phyloP scores from a whole-genome alignment of 2,888 invertebrate species.

The Eurytoma californica region DNA sequence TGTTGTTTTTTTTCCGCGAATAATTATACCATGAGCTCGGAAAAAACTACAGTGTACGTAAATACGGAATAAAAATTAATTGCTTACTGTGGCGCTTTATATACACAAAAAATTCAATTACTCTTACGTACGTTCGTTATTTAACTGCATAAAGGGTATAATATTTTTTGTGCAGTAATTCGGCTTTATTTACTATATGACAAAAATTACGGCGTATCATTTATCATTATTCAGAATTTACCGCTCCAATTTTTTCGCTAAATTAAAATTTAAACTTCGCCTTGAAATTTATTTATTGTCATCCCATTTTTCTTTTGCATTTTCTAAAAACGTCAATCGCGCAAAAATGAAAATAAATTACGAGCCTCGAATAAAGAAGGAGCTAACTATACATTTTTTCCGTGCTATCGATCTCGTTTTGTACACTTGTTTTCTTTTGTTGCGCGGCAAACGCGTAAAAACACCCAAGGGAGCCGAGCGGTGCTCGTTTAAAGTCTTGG shows the following conservation, averaged over 20 bases:
- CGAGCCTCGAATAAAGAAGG: neutral
- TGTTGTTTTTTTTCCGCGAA: neutral
- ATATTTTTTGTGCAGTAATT: constrained; percentile 46
- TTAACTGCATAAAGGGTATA: constrained; percentile 31
- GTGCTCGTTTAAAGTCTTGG: neutral
- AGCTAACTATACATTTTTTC: too few species aligned
- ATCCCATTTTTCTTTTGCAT: constrained; percentile 34
- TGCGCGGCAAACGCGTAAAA: too few species aligned
- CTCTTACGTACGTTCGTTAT: constrained; percentile 44
- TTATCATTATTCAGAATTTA: constrained; percentile 1
- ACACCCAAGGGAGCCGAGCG: too few species aligned
- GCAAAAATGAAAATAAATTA: constrained; percentile 28
- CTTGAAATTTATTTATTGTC: constrained; percentile 3
- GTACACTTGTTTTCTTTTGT: too few species aligned
- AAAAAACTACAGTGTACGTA: constrained; percentile 18
- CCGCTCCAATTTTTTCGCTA: neutral
- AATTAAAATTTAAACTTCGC: constrained; percentile 15
- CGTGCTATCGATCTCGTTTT: too few species aligned
- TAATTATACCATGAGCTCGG: constrained; percentile 1
- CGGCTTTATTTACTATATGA: constrained; percentile 48
- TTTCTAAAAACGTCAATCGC: constrained; percentile 32
- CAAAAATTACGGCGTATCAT: constrained; percentile 44
- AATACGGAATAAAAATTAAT: constrained; percentile 53
- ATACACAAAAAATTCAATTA: constrained; percentile 52
- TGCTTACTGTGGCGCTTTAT: constrained; percentile 39